Evolutionary conservation across 2,888 invertebrate species (phyloP), one percentile per base, ranked within the genome.

Genomic region (Pollenia amentaria): DNA sequence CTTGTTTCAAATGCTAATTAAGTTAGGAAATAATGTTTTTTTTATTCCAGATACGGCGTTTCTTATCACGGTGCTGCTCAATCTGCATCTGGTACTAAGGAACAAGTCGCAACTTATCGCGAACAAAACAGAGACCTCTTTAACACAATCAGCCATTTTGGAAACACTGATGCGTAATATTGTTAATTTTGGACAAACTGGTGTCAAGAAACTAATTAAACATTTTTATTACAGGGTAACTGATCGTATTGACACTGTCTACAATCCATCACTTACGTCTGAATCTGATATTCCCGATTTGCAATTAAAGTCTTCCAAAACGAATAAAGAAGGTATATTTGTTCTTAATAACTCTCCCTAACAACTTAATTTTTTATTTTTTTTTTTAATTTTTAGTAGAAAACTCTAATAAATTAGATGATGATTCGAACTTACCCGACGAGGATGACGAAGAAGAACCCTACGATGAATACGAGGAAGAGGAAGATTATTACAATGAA

Each of bases 41-140:
- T 69, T 16, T 21, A 9, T 64, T 83, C 1, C 46, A 96, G 95
- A 90, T 96, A 96, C 90, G 96, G 96, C 29, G 96, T 97, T 51
- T 95, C 95, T 10, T 97, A 96, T 89, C 96, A 95, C 48, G 97
- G 97, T 4, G 97, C 96, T 0, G 97, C 97, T 3, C 97, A 97
- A 92, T 96, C 97, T 8, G 96, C 97, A 29, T 96, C 97, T 0
- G 97, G 97, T 89, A 94, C 95, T 44, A 94, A 95, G 89, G 95
- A 95, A 90, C 95, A 93, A 89, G 93, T 93, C 2, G 92, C 92
- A 2, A 94, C 81, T 91, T 97, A 89, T 95, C 96, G 72, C 95
- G 97, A 79, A 94, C 95, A 89, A 94, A 95, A 84, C 95, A 95
- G 76, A 95, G 96, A 92, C 94, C 94, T 89, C 94, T 97, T 92